Conservation (phyloP, 23 tunicate genomes). For the Ciona savignyi region DNA sequence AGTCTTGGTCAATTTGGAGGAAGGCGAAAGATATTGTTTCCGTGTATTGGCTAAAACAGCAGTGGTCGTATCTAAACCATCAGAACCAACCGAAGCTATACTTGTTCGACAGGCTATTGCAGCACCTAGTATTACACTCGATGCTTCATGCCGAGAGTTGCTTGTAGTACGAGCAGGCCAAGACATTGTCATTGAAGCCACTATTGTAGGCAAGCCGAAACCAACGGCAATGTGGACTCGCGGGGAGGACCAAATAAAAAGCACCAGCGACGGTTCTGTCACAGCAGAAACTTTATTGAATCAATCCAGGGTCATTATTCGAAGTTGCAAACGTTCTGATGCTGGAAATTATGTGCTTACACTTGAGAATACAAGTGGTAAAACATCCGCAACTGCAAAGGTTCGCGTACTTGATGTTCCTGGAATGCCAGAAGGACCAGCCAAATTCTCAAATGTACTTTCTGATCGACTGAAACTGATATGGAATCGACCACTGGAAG, state of each 20-base stretch:
- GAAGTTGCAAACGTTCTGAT: conserved; percentile 63
- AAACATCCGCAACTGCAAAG: conserved; percentile 51
- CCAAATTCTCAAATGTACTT: conserved; percentile 55
- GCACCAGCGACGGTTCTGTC: conserved; percentile 46
- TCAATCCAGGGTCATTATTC: conserved; percentile 36
- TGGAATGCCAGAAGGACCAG: conserved; percentile 77
- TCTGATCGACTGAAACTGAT: conserved; percentile 70
- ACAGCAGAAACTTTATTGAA: conserved; percentile 43
- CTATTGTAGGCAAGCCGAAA: conserved; percentile 75
- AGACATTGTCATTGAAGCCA: conserved; percentile 56
- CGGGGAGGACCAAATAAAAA: conserved; percentile 29
- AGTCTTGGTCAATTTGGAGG: conserved; percentile 48
- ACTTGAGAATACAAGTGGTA: conserved; percentile 67
- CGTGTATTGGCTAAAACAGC: conserved; percentile 80
- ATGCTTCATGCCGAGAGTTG: conserved; percentile 31
- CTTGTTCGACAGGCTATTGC: conserved; percentile 62
- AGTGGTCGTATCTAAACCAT: conserved; percentile 75
- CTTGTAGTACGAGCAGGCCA: conserved; percentile 75
- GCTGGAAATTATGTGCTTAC: conserved; percentile 75
- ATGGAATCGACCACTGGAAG: conserved; percentile 76
- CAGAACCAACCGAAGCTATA: conserved; percentile 52
- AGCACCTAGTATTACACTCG: conserved; percentile 36
- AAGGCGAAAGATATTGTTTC: conserved; percentile 81
- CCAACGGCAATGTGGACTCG: conserved; percentile 88
- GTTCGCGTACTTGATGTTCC: conserved; percentile 87